Percentiles rank a stretch among this genome's conserved stretches.
These are phyloP conservation scores for Rhinolophus ferrumequinum DNA, from an alignment of 2,113 vertebrate genomes.

Conservation along the genomic window DNA sequence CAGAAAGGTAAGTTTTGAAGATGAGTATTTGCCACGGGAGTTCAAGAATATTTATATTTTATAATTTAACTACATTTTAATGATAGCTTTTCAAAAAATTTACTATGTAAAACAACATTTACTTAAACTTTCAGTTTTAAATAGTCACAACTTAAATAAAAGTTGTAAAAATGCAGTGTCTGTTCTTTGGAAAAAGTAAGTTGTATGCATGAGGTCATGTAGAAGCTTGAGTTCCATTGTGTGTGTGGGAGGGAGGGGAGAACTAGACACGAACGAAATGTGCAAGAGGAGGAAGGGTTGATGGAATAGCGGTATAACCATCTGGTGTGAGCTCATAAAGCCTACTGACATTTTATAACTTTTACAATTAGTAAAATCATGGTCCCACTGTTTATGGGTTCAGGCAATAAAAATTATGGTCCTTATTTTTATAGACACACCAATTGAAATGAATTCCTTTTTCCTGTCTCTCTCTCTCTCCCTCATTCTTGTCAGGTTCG, in stretches of 20 bases:
- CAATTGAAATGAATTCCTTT: not conserved
- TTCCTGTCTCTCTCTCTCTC: not conserved
- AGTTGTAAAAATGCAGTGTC: not conserved
- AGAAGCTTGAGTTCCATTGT: not conserved
- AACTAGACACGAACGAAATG: not conserved
- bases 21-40: not conserved
- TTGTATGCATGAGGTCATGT: not conserved
- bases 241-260: not conserved
- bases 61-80: slow-evolving; percentile 33
- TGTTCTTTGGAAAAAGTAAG: not conserved
- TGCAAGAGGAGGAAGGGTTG: not conserved
- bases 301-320: not conserved
- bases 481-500: not conserved
- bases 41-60: not conserved
- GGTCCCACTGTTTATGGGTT: not conserved
- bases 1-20: slow-evolving; percentile 23
- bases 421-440: not conserved
- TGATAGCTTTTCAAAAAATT: not conserved
- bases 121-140: slow-evolving; percentile 40
- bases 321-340: not conserved
- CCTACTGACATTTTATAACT: not conserved
- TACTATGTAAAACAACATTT: not conserved
- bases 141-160: slow-evolving; percentile 12
- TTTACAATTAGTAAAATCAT: not conserved
- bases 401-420: not conserved